Percentiles rank a stretch among this genome's conserved stretches.
These are phyloP conservation scores for Druceiella hillmani DNA, from an alignment of 2,888 invertebrate genomes.

Conservation along the genomic window DNA sequence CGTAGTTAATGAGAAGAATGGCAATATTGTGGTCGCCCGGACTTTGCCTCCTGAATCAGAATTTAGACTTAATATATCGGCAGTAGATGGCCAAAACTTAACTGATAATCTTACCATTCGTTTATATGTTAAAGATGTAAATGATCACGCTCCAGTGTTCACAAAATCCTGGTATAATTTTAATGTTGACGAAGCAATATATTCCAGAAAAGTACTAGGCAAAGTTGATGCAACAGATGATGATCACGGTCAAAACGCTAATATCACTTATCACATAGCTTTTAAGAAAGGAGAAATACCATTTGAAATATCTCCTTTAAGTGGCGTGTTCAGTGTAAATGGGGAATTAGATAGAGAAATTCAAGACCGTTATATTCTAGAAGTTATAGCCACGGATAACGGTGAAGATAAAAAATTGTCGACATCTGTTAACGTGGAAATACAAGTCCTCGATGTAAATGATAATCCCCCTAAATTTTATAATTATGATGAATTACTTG, in stretches of 20 bases:
- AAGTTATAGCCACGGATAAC: constrained; percentile 69
- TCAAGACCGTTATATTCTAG: constrained; percentile 63
- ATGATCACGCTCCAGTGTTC: constrained; percentile 80
- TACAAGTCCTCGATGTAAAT: constrained; percentile 77
- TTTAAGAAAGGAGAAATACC: constrained; percentile 49
- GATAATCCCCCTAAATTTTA: constrained; percentile 79
- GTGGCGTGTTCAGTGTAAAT: constrained; percentile 65
- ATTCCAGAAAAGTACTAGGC: constrained; percentile 65
- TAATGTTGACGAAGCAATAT: constrained; percentile 73
- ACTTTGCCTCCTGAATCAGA: constrained; percentile 69
- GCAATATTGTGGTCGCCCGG: constrained; percentile 68
- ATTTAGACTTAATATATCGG: constrained; percentile 69
- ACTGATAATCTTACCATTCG: constrained; percentile 64
- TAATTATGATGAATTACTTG: constrained; percentile 62
- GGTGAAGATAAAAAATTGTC: constrained; percentile 59
- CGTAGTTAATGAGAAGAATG: constrained; percentile 68
- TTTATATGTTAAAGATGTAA: constrained; percentile 72
- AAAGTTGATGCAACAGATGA: constrained; percentile 72
- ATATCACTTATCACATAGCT: constrained; percentile 65
- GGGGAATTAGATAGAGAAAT: constrained; percentile 75
- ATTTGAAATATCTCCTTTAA: constrained; percentile 63
- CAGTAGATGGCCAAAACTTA: constrained; percentile 69
- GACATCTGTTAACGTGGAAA: constrained; percentile 71
- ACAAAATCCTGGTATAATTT: constrained; percentile 80
- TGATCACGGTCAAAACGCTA: constrained; percentile 76